Conservation (phyloP, 30 jellyfish, hydroid and myxozoan genomes). For the Aurelia aurita complex sp. Pacific region DNA sequence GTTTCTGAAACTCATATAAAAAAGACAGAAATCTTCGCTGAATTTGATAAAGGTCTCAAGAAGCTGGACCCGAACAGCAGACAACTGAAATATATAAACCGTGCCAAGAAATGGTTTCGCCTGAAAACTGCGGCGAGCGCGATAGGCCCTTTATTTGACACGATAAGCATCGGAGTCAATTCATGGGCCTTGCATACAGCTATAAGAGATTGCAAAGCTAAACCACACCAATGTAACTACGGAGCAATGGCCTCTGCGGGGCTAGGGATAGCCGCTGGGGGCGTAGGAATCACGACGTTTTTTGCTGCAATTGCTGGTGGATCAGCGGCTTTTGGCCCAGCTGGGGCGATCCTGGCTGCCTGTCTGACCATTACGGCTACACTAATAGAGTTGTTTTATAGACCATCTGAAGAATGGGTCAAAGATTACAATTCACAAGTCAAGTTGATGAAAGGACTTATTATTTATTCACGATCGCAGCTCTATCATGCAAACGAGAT, state of each 20-base stretch:
- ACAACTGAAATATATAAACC: slow-evolving; percentile 1
- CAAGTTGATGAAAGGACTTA: too few species aligned
- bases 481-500: too few species aligned
- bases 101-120: slow-evolving; percentile 10
- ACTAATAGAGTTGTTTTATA: slow-evolving; percentile 1
- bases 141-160: slow-evolving; percentile 25
- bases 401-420: background rate
- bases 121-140: background rate
- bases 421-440: background rate
- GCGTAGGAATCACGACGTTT: slow-evolving; percentile 1
- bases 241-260: slow-evolving; percentile 14
- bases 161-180: slow-evolving; percentile 4
- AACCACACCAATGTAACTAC: background rate
- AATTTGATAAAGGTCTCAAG: too few species aligned
- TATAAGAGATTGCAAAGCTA: background rate
- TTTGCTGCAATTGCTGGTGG: background rate
- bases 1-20: too few species aligned
- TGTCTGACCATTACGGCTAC: slow-evolving; percentile 2
- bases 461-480: too few species aligned
- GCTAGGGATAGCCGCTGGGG: slow-evolving; percentile 10
- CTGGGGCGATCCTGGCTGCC: slow-evolving; percentile 8
- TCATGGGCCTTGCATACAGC: slow-evolving; percentile 1
- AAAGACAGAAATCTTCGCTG: too few species aligned
- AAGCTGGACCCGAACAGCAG: background rate
- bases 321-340: slow-evolving; percentile 18